A percentile compares a stretch with the other conserved stretches of the same genome.
Evolutionary conservation across 2,797 vertebrate genomes (phyloP).

Genomic region (Neoniphon sammara): DNA sequence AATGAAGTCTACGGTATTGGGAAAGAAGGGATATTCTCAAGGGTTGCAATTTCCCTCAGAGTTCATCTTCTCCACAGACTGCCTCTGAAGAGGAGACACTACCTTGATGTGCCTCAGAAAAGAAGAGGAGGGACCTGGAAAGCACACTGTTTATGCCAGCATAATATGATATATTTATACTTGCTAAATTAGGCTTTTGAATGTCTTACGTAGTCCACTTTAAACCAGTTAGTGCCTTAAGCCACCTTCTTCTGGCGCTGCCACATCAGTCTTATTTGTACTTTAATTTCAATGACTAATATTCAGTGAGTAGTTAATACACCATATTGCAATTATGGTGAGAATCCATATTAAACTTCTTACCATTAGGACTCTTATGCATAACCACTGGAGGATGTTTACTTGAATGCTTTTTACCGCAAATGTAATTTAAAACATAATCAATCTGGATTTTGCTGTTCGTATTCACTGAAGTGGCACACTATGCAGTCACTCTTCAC

Average conservation of each 20-base stretch:
- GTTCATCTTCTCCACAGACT: not conserved
- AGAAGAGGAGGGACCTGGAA: no score
- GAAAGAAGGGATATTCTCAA: not conserved
- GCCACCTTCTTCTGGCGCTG: not conserved
- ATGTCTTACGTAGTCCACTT: not conserved
- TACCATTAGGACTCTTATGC: slow-evolving; percentile 26
- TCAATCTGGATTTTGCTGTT: slow-evolving; percentile 57
- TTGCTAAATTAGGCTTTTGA: not conserved
- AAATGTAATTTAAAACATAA: slow-evolving; percentile 63
- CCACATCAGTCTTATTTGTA: not conserved
- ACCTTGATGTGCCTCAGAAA: no score
- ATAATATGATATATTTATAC: no score
- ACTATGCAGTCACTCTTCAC: slow-evolving; percentile 6
- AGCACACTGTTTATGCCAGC: no score
- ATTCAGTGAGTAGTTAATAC: slow-evolving; percentile 9
- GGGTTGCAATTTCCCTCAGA: no score
- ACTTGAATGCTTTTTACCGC: slow-evolving; percentile 44
- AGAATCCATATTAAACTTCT: slow-evolving; percentile 49
- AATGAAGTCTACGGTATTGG: slow-evolving; percentile 4
- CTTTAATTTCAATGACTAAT: not conserved
- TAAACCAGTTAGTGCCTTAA: not conserved
- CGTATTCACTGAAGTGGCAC: slow-evolving; percentile 32
- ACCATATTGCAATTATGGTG: slow-evolving; percentile 31
- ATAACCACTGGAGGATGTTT: slow-evolving; percentile 48
- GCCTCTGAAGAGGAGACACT: not conserved